Conservation (phyloP, 2,113 vertebrate genomes). For the Serilophus lunatus region DNA sequence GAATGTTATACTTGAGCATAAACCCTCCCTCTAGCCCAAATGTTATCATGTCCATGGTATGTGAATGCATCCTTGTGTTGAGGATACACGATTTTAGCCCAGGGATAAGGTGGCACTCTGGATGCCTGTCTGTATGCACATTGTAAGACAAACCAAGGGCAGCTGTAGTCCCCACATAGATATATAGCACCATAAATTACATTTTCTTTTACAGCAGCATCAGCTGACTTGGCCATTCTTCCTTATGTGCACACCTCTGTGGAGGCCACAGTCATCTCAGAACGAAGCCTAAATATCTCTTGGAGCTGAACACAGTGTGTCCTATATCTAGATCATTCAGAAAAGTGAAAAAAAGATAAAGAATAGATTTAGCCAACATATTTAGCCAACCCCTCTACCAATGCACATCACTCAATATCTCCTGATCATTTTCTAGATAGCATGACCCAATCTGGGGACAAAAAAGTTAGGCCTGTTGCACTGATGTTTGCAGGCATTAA, state of each 20-base stretch:
- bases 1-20: neutral
- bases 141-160: fast-evolving
- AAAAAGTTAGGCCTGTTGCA: neutral
- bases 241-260: fast-evolving
- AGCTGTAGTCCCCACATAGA: neutral
- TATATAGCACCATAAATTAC: neutral
- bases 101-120: fast-evolving
- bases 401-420: fast-evolving
- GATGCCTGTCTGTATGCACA: neutral
- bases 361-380: neutral
- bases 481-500: neutral
- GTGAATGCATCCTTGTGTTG: neutral
- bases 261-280: neutral
- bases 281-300: neutral
- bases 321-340: neutral
- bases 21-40: neutral
- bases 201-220: neutral
- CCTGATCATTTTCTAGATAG: neutral
- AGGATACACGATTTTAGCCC: neutral
- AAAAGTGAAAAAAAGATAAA: neutral
- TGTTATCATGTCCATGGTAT: fast-evolving
- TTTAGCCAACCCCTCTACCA: fast-evolving
- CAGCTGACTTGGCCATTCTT: neutral
- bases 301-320: neutral
- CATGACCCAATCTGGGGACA: neutral